Evolutionary conservation across 2,888 invertebrate species (phyloP).

Genomic region (Teleogryllus oceanicus): DNA sequence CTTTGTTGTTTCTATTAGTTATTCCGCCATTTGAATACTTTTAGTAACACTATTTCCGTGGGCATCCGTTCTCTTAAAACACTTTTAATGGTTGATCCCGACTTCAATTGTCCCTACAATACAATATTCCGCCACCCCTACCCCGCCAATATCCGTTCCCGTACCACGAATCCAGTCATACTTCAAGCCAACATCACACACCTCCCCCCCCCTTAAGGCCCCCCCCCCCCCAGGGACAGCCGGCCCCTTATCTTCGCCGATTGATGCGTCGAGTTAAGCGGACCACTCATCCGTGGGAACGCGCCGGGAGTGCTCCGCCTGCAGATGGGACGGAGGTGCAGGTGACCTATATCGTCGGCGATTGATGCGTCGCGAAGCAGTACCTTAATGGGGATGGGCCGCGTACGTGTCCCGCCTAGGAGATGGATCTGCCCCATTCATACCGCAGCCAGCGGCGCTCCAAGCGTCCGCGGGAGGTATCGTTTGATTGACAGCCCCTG

Average conservation of each 20-base stretch:
- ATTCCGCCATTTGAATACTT: too few species aligned
- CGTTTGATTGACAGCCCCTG: not conserved
- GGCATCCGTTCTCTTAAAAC: too few species aligned
- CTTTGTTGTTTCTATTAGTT: too few species aligned
- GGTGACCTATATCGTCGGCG: not conserved
- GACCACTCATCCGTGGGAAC: slow-evolving; percentile 18
- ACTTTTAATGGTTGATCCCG: too few species aligned
- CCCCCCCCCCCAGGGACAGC: too few species aligned
- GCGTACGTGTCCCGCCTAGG: not conserved
- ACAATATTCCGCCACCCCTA: too few species aligned
- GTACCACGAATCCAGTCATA: not conserved
- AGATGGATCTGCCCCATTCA: slow-evolving; percentile 10
- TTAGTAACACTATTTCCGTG: too few species aligned
- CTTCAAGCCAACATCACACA: not conserved
- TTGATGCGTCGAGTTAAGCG: too few species aligned
- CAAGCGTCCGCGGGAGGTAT: not conserved
- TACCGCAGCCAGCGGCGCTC: not conserved
- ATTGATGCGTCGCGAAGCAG: not conserved
- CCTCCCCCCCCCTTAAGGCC: not conserved
- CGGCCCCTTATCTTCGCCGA: too few species aligned
- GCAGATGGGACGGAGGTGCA: not conserved
- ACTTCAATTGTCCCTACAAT: too few species aligned
- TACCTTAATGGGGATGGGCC: not conserved
- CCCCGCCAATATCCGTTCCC: too few species aligned
- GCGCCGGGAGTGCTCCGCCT: not conserved